phyloP scores from a whole-genome alignment of 2,113 vertebrate genomes.

The Brachypodius melanocephalos region DNA sequence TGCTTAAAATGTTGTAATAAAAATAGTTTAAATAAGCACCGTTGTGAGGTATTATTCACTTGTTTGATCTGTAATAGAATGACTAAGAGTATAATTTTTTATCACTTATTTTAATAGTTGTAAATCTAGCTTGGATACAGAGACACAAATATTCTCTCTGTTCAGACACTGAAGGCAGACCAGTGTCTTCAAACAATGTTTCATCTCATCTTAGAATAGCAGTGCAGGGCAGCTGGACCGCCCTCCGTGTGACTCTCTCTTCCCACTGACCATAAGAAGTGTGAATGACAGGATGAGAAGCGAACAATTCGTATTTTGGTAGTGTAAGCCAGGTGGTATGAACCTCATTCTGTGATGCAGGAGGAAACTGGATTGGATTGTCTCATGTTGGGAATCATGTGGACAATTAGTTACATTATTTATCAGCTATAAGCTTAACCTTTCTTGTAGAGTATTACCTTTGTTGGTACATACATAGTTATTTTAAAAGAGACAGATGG shows the following conservation, averaged over 20 bases:
- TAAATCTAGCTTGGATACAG: not conserved
- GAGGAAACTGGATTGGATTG: not conserved
- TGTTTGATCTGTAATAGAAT: not conserved
- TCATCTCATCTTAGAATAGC: not conserved
- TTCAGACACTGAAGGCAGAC: not conserved
- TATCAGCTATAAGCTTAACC: not conserved
- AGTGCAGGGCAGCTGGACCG: not conserved
- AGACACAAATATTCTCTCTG: not conserved
- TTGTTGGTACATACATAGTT: not conserved
- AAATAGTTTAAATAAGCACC: not conserved
- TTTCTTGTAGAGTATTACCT: not conserved
- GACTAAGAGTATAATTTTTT: not conserved
- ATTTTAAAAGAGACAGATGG: not conserved
- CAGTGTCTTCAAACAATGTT: not conserved
- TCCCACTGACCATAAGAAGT: not conserved
- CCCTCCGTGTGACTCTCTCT: not conserved
- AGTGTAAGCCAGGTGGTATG: not conserved
- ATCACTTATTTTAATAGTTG: not conserved
- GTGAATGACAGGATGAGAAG: not conserved
- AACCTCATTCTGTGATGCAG: accelerated
- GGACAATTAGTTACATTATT: not conserved
- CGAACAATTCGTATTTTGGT: not conserved
- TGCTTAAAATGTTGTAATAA: not conserved
- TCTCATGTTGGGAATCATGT: not conserved
- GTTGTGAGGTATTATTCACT: not conserved